Conservation (phyloP, 2,113 vertebrate genomes). For the Nannobrachium achirus region DNA sequence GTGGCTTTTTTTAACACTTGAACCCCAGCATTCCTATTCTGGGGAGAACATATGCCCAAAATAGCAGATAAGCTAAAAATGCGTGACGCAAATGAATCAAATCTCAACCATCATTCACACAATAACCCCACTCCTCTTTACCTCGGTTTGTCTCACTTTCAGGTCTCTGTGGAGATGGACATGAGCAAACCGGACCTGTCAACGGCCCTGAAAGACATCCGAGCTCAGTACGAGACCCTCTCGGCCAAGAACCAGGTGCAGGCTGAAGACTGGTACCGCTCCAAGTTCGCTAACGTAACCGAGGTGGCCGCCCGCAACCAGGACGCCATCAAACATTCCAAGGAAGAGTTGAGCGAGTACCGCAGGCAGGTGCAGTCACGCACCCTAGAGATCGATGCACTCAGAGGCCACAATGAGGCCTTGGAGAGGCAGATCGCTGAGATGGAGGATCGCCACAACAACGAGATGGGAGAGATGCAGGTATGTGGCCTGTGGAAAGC, state of each 20-base stretch:
- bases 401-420: slow-evolving; percentile 80
- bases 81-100: no score
- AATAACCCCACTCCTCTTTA: neutral
- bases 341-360: slow-evolving; percentile 83
- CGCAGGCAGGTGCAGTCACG: slow-evolving; percentile 83
- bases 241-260: slow-evolving; percentile 82
- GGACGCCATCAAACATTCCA: slow-evolving; percentile 80
- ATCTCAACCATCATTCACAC: no score
- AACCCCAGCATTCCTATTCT: no score
- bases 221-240: slow-evolving; percentile 81
- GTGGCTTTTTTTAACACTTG: no score
- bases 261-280: slow-evolving; percentile 84
- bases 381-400: slow-evolving; percentile 82
- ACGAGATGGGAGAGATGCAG: slow-evolving; percentile 81
- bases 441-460: slow-evolving; percentile 80
- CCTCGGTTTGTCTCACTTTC: neutral
- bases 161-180: slow-evolving; percentile 84
- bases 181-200: slow-evolving; percentile 81
- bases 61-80: no score
- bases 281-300: slow-evolving; percentile 79
- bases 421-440: slow-evolving; percentile 83
- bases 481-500: slow-evolving; percentile 51
- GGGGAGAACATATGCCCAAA: no score
- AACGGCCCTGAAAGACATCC: slow-evolving; percentile 83
- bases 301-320: slow-evolving; percentile 79